Conservation (phyloP, 2,888 invertebrate species). For the Epiblema foenella region DNA sequence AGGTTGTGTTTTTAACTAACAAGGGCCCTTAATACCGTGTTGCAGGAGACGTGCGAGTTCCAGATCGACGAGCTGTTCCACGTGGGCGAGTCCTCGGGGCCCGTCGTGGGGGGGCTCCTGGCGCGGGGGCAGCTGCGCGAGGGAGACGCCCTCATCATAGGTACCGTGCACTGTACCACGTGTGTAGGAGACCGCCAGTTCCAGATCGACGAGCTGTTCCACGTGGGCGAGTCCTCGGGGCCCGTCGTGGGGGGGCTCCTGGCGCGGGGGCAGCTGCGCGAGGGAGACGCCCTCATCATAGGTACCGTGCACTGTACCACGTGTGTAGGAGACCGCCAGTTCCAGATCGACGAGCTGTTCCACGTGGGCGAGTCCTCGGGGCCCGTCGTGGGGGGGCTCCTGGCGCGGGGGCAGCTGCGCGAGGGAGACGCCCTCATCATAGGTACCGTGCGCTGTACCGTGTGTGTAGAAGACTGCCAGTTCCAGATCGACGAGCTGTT, state of each 20-base stretch:
- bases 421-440: conserved; percentile 93
- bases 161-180: conserved; percentile 77
- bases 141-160: conserved; percentile 90
- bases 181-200: too few species aligned
- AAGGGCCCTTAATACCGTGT: too few species aligned
- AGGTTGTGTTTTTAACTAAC: too few species aligned
- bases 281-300: conserved; percentile 91
- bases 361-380: conserved; percentile 92
- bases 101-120: conserved; percentile 93
- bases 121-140: conserved; percentile 94
- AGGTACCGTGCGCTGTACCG: conserved; percentile 72
- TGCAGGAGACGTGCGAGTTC: conserved; percentile 90
- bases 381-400: conserved; percentile 93
- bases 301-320: conserved; percentile 80
- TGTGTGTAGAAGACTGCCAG: too few species aligned
- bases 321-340: too few species aligned
- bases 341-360: too few species aligned
- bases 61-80: conserved; percentile 92
- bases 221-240: conserved; percentile 91
- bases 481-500: too few species aligned
- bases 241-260: conserved; percentile 94
- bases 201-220: too few species aligned
- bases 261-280: conserved; percentile 93
- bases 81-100: conserved; percentile 91
- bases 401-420: conserved; percentile 93